Evolutionary conservation across 1,140 invertebrate genomes (phyloP).

Genomic region (Potamilus streckersoni): DNA sequence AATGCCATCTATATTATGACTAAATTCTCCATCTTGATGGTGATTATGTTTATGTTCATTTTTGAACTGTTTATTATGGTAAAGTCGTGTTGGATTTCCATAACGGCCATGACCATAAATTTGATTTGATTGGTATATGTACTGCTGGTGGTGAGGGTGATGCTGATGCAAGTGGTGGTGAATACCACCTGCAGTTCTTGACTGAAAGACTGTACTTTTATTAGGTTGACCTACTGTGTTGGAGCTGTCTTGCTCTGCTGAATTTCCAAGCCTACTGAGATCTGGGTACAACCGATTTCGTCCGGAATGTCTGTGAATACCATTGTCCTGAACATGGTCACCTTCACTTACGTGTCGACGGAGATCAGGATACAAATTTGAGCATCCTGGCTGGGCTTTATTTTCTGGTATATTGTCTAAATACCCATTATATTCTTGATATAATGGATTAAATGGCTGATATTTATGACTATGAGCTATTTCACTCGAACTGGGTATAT

Average conservation of each 20-base stretch:
- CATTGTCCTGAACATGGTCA: too few species aligned
- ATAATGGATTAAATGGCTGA: neutral
- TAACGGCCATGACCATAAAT: neutral
- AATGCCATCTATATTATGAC: constrained; percentile 27
- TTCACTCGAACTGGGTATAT: neutral
- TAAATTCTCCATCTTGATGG: constrained; percentile 11
- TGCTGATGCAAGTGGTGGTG: too few species aligned
- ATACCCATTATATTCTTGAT: neutral
- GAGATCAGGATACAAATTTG: too few species aligned
- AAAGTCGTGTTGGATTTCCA: constrained; percentile 9
- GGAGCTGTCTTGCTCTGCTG: too few species aligned
- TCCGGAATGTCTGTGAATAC: too few species aligned
- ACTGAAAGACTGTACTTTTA: too few species aligned
- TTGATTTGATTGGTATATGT: neutral
- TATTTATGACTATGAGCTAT: neutral
- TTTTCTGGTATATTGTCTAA: neutral
- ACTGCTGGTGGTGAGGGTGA: neutral
- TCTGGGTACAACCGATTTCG: too few species aligned
- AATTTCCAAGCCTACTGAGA: too few species aligned
- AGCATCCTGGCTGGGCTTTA: too few species aligned
- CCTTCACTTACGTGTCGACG: too few species aligned
- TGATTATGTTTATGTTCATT: constrained; percentile 19
- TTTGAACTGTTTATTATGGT: constrained; percentile 16
- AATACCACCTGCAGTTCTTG: too few species aligned
- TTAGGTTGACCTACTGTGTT: too few species aligned